Evolutionary conservation across 2,797 vertebrate species (phyloP).

Genomic region (Nannoperca obscura): DNA sequence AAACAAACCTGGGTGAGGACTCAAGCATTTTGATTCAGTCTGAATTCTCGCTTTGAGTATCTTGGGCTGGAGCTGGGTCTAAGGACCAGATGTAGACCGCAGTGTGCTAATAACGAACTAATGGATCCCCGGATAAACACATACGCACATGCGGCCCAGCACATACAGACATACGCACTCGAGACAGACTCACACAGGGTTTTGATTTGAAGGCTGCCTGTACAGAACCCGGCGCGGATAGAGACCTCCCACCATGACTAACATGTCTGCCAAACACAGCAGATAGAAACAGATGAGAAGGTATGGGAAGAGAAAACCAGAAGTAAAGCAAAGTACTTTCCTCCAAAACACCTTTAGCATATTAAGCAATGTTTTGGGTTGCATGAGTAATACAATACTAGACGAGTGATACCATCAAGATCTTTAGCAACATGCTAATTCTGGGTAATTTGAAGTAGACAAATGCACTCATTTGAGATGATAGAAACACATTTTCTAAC

Average conservation of each 20-base stretch:
- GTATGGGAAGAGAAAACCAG: conserved; percentile 46
- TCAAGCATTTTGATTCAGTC: conserved; percentile 15
- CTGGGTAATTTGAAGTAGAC: neutral
- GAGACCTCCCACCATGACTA: conserved; percentile 77
- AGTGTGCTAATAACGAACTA: conserved; percentile 49
- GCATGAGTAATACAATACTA: neutral
- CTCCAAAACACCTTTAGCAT: neutral
- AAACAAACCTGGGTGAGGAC: neutral
- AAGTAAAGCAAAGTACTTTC: conserved; percentile 53
- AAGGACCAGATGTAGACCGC: conserved; percentile 69
- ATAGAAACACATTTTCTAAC: neutral
- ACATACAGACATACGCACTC: conserved; percentile 18
- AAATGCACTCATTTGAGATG: neutral
- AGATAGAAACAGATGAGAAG: conserved; percentile 75
- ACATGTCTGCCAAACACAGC: conserved; percentile 75
- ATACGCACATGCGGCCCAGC: conserved; percentile 19
- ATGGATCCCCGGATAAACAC: conserved; percentile 64
- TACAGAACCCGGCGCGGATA: conserved; percentile 48
- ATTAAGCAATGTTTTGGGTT: neutral
- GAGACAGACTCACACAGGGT: conserved; percentile 43
- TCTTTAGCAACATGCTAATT: neutral
- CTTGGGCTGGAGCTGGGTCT: conserved; percentile 27
- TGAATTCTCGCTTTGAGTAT: conserved; percentile 16
- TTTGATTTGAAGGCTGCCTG: conserved; percentile 47
- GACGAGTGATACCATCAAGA: neutral